phyloP scores from a whole-genome alignment of 2,888 invertebrate species.

The Trissolcus japonicus region DNA sequence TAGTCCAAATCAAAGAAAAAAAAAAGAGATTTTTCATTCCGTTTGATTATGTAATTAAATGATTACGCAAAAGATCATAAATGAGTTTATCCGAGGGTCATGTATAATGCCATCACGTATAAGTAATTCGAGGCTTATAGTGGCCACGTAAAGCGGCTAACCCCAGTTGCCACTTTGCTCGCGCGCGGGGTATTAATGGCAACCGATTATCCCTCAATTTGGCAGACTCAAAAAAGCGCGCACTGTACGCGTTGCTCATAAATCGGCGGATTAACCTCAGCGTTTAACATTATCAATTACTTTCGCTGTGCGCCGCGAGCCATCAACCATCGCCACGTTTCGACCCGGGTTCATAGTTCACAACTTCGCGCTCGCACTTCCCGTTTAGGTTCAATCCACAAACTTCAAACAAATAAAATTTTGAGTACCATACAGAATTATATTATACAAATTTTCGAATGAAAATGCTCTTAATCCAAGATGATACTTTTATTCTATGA shows the following conservation, averaged over 20 bases:
- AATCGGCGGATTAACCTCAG: constrained; percentile 73
- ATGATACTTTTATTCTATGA: too few relatives aligned
- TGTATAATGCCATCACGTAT: constrained; percentile 46
- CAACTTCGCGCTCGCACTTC: background rate
- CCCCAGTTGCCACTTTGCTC: constrained; percentile 54
- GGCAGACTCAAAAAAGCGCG: constrained; percentile 64
- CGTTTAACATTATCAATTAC: constrained; percentile 75
- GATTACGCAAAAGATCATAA: constrained; percentile 27
- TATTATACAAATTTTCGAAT: too few relatives aligned
- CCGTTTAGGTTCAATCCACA: too few relatives aligned
- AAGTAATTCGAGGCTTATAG: constrained; percentile 39
- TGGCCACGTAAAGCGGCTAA: constrained; percentile 48
- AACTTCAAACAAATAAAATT: too few relatives aligned
- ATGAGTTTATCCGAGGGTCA: constrained; percentile 13
- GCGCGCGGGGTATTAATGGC: constrained; percentile 48
- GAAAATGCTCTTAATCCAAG: too few relatives aligned
- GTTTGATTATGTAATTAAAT: constrained; percentile 40
- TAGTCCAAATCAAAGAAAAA: too few relatives aligned
- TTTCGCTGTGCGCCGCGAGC: constrained; percentile 41
- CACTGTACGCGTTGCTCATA: constrained; percentile 68
- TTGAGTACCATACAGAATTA: too few relatives aligned
- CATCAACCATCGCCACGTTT: constrained; percentile 29
- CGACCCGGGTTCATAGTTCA: constrained; percentile 22
- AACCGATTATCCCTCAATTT: constrained; percentile 69
- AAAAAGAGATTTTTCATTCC: too few relatives aligned